Base-by-base conservation (phyloP, 2,888 invertebrate species). In the Ganaspis brasiliensis region DNA sequence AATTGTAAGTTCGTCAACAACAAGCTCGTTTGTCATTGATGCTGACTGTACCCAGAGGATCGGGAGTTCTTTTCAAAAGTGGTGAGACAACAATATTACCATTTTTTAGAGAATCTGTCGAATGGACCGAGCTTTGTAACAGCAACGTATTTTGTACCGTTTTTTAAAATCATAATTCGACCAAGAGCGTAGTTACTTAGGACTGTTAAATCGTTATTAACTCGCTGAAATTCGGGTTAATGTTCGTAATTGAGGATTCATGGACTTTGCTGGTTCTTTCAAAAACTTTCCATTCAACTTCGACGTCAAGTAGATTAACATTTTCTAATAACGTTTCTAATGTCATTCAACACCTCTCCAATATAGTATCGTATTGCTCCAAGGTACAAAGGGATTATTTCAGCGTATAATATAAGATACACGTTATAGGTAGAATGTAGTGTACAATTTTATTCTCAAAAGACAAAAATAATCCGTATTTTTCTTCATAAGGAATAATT, bases 91-190 rank as follows among this genome's bases (percentile, higher is more conserved):
- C n/a, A 49, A 49, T 49, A 35, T 45, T 40, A 40, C 21, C 63
- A 14, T 21, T 16, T 49, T 49, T 24, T 49, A 26, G 16, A 67
- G 24, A 45, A 45, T 45, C 45, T 67, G 40, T 21, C n/a, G 40
- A 63, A 63, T 21, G 45, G 45, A 67, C 26, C 67, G 45, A 67
- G 67, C 67, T 67, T 67, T 67, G 45, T 67, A 67, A 67, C 67
- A 67, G 67, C 26, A 67, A 67, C 67, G 67, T 67, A 67, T 67
- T 67, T 67, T 67, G 67, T 67, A 67, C 67, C 67, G 67, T 67
- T 67, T 67, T 67, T 67, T 67, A 67, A 67, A 67, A 67, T 67
- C 67, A 67, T 67, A 67, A 67, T 67, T 67, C 67, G 67, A 67
- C 67, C 67, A 67, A 67, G 24, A 45, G 67, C 67, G 67, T 67